Evolutionary conservation across 2,888 invertebrate species (phyloP).

Genomic region (Cremastinae sp.): DNA sequence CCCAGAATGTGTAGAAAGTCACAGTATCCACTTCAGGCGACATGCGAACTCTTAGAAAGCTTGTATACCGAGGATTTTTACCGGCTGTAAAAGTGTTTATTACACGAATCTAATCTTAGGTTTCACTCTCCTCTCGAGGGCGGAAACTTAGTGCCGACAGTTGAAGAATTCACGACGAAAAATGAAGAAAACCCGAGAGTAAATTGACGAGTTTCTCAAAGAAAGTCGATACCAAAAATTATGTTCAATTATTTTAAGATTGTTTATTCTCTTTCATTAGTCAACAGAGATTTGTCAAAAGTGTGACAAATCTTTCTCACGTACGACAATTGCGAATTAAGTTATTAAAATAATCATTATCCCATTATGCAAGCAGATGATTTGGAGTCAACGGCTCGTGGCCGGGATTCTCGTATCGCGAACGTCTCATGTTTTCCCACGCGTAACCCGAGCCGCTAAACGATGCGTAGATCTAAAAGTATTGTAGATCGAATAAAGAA

Average conservation of each 20-base stretch:
- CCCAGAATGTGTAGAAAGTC: slow-evolving; percentile 40
- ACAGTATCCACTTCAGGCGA: slow-evolving; percentile 3
- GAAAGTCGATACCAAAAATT: no score
- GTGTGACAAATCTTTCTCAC: no score
- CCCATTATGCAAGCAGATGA: slow-evolving; percentile 11
- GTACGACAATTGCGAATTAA: no score
- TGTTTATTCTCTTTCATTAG: no score
- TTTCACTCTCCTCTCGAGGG: not conserved
- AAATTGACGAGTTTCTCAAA: no score
- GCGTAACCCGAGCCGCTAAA: slow-evolving; percentile 23
- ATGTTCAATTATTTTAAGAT: no score
- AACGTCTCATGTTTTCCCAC: not conserved
- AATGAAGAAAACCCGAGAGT: no score
- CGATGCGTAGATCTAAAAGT: not conserved
- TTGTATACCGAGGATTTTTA: slow-evolving; percentile 31
- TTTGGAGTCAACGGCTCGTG: slow-evolving; percentile 29
- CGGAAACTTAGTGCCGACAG: no score
- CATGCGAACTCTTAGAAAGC: slow-evolving; percentile 45
- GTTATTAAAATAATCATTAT: slow-evolving; percentile 3
- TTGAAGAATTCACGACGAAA: no score
- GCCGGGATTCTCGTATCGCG: slow-evolving; percentile 28
- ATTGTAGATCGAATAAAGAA: not conserved
- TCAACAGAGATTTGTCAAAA: no score
- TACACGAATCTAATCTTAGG: not conserved
- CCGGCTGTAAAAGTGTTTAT: slow-evolving; percentile 1